A percentile compares a stretch with the other conserved stretches of the same genome.
These are phyloP conservation scores for Tenebrosternarchus preto DNA, from an alignment of 2,113 vertebrate genomes.

Conservation along the genomic window DNA sequence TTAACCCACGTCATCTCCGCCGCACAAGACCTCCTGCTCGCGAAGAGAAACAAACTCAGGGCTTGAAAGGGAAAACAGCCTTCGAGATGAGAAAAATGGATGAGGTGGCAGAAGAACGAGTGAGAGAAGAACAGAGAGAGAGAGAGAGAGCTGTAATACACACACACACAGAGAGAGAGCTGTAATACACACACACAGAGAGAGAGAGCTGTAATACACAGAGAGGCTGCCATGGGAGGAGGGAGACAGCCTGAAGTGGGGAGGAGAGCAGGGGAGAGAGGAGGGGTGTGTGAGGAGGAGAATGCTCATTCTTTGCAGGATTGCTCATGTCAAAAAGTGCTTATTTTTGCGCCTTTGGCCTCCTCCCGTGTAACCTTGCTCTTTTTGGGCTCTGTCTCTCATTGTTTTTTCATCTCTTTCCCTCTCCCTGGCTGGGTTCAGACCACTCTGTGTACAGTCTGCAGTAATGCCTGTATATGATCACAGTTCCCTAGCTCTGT, in stretches of 20 bases:
- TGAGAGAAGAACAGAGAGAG: constrained; percentile 34
- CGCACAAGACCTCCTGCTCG: constrained; percentile 28
- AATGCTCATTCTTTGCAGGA: constrained; percentile 40
- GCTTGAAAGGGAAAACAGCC: neutral
- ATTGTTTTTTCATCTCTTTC: neutral
- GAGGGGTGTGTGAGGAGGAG: neutral
- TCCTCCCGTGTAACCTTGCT: constrained; percentile 32
- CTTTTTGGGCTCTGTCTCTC: neutral
- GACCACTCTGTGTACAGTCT: constrained; percentile 6
- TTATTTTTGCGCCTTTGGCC: constrained; percentile 42
- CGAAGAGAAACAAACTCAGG: constrained; percentile 8
- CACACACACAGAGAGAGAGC: constrained; percentile 33
- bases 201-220: constrained; percentile 23
- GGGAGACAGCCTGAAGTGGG: neutral
- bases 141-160: constrained; percentile 26
- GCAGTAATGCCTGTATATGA: constrained; percentile 28
- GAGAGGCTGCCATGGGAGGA: constrained; percentile 4
- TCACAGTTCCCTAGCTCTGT: constrained; percentile 6
- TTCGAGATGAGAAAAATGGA: constrained; percentile 30
- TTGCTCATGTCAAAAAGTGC: constrained; percentile 46
- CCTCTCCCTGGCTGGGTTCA: constrained; percentile 23
- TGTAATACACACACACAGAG: too few relatives aligned
- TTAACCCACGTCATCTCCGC: constrained; percentile 30
- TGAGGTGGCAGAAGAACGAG: constrained; percentile 18
- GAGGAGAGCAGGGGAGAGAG: constrained; percentile 25